Evolutionary conservation across 2,888 invertebrate species (phyloP).

Genomic region (Nomada hirtipes): DNA sequence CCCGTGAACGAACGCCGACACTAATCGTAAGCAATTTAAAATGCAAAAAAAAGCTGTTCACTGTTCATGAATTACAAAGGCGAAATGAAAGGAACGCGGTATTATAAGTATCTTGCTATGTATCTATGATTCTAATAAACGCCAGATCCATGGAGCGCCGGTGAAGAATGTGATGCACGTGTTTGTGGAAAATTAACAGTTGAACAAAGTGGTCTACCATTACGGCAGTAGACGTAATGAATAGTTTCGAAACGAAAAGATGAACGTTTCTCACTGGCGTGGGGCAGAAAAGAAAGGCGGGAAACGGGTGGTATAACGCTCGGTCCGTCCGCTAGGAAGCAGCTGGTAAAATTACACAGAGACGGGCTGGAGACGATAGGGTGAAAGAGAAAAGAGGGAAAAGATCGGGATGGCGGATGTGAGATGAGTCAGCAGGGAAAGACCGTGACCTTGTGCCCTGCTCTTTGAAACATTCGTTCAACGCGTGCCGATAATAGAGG

Average conservation of each 20-base stretch:
- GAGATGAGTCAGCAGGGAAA: conserved; percentile 67
- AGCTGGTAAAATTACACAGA: conserved; percentile 65
- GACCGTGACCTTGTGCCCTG: conserved; percentile 70
- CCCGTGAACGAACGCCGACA: too few relatives aligned
- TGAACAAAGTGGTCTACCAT: conserved; percentile 22
- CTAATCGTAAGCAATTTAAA: too few relatives aligned
- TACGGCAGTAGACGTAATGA: conserved; percentile 26
- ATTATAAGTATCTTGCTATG: neutral
- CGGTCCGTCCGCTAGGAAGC: conserved; percentile 34
- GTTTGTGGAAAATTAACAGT: conserved; percentile 17
- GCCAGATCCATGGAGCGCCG: neutral
- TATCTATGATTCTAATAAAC: neutral
- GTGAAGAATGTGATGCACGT: neutral
- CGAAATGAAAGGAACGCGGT: neutral
- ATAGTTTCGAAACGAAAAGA: conserved; percentile 32
- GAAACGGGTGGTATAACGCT: conserved; percentile 11
- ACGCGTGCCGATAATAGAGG: conserved; percentile 59
- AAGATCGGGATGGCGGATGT: conserved; percentile 66
- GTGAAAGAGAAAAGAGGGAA: conserved; percentile 57
- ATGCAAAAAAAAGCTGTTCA: too few relatives aligned
- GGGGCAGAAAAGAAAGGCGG: conserved; percentile 25
- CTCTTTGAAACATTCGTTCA: conserved; percentile 61
- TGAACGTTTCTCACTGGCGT: conserved; percentile 5
- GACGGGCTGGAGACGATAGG: conserved; percentile 34
- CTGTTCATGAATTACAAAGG: too few relatives aligned